phyloP scores from a whole-genome alignment of 2,797 vertebrate genomes.

The Channallabes apus region DNA sequence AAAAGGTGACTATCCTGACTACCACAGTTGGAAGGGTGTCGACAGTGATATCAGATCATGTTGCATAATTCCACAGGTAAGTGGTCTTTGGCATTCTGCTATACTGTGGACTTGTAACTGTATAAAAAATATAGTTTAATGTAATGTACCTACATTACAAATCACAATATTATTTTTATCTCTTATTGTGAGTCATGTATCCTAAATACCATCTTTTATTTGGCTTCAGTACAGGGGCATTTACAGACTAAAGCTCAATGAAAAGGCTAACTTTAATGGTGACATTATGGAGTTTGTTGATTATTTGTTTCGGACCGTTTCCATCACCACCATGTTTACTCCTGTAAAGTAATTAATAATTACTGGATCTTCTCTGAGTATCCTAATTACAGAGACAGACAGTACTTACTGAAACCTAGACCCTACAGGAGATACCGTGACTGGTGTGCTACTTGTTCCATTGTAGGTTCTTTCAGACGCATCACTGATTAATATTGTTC shows the following conservation, averaged over 20 bases:
- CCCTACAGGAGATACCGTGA: slow-evolving; percentile 80
- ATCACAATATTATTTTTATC: not conserved
- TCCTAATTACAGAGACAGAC: slow-evolving; percentile 78
- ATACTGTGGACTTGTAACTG: not conserved
- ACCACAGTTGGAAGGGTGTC: slow-evolving; percentile 81
- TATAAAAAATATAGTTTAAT: not conserved
- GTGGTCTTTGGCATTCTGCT: slow-evolving; percentile 26
- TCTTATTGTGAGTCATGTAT: not conserved
- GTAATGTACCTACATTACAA: not conserved
- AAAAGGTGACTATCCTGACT: slow-evolving; percentile 78
- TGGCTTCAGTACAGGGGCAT: slow-evolving; percentile 73
- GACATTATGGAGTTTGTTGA: slow-evolving; percentile 84
- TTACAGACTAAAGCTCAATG: slow-evolving; percentile 79
- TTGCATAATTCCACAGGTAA: slow-evolving; percentile 74
- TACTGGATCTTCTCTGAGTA: slow-evolving; percentile 84
- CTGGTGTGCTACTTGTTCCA: slow-evolving; percentile 79
- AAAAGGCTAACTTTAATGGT: slow-evolving; percentile 78
- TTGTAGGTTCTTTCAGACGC: slow-evolving; percentile 78
- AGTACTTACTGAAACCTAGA: slow-evolving; percentile 78
- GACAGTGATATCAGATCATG: slow-evolving; percentile 78
- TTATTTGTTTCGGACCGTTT: slow-evolving; percentile 82
- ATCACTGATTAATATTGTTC: slow-evolving; percentile 74
- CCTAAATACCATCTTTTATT: not conserved
- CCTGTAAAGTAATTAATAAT: slow-evolving; percentile 79
- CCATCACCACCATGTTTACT: slow-evolving; percentile 80